Percentiles rank a stretch among this genome's conserved stretches.
Evolutionary conservation across 2,888 invertebrate genomes (phyloP).

Genomic region (Heliconius aoede): DNA sequence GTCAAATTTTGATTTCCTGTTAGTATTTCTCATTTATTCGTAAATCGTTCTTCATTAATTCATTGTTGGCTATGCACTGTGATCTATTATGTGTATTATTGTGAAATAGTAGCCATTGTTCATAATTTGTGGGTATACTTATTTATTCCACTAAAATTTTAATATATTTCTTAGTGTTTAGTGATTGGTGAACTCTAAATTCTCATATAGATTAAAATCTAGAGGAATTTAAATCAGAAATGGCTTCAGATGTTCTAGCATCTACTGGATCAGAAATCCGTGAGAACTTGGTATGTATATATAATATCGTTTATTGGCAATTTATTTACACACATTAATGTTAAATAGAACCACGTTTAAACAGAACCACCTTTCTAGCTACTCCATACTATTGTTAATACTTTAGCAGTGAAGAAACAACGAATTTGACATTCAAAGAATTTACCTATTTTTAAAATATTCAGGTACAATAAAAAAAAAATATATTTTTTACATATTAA

Average conservation of each 20-base stretch:
- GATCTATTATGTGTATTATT: constrained; percentile 17
- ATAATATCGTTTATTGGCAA: constrained; percentile 11
- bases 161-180: background rate
- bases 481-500: too few relatives aligned
- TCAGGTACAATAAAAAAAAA: too few relatives aligned
- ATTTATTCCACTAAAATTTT: background rate
- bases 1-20: constrained; percentile 32
- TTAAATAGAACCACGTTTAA: background rate
- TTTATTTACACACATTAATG: constrained; percentile 10
- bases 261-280: constrained; percentile 67
- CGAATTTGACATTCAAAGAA: constrained; percentile 45
- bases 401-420: constrained; percentile 14
- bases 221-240: constrained; percentile 47
- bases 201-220: background rate
- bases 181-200: background rate
- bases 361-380: background rate
- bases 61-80: constrained; percentile 12
- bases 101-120: constrained; percentile 6
- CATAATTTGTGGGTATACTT: background rate
- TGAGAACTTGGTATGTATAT: constrained; percentile 70
- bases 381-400: background rate
- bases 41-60: constrained; percentile 25
- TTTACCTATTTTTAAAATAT: background rate
- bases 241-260: constrained; percentile 69
- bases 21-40: constrained; percentile 5